Percentiles rank a stretch among this genome's conserved stretches.
Evolutionary conservation across 1,140 invertebrate species (phyloP).

Genomic region (Drosophila azteca): DNA sequence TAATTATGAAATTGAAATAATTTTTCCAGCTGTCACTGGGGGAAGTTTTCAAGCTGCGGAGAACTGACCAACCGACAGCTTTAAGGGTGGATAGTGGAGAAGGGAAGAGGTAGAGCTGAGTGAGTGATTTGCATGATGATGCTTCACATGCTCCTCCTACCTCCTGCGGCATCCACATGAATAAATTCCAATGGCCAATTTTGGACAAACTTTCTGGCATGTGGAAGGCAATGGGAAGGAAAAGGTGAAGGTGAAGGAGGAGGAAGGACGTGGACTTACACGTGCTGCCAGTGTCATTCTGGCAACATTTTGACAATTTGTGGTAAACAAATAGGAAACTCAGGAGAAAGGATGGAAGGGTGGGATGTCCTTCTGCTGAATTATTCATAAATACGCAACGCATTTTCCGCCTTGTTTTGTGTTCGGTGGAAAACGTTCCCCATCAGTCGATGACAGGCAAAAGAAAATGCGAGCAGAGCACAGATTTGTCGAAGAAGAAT

Average conservation of each 20-base stretch:
- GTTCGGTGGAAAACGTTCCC: conserved; percentile 7
- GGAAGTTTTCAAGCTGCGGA: conserved; percentile 28
- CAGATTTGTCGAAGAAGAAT: conserved; percentile 11
- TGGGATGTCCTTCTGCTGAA: conserved; percentile 33
- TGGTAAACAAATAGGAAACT: conserved; percentile 35
- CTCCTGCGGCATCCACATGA: conserved; percentile 24
- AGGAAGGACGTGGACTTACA: conserved; percentile 27
- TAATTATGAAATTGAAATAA: conserved; percentile 62
- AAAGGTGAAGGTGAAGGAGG: no score
- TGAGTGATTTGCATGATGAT: conserved; percentile 48
- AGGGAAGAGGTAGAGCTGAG: conserved; percentile 1
- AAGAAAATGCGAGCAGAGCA: conserved; percentile 12
- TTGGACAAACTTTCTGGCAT: conserved; percentile 38
- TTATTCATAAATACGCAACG: conserved; percentile 63
- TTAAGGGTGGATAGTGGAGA: conserved; percentile 22
- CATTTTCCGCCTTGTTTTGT: conserved; percentile 39
- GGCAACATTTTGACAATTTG: conserved; percentile 57
- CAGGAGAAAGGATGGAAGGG: conserved; percentile 2
- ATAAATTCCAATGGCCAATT: conserved; percentile 52
- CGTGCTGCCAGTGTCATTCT: conserved; percentile 41
- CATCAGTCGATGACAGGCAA: conserved; percentile 33
- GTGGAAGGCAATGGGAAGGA: neutral
- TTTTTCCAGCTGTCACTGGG: conserved; percentile 50
- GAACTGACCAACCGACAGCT: conserved; percentile 28
- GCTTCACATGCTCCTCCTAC: neutral